Evolutionary conservation across 2,888 invertebrate genomes (phyloP).

Genomic region (Lymantria dispar): DNA sequence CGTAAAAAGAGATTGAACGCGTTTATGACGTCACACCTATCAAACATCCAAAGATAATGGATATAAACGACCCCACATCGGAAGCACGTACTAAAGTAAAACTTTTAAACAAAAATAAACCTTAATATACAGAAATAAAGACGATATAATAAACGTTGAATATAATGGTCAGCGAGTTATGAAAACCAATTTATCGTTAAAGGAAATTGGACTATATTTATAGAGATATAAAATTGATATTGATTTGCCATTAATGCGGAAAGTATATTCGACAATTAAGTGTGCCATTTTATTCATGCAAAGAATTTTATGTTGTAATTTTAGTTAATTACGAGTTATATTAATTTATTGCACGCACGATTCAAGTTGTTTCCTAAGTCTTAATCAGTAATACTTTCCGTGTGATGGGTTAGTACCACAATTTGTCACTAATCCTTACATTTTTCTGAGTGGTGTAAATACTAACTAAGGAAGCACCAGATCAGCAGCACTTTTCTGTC

Average conservation of each 20-base stretch:
- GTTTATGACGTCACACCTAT: conserved; percentile 33
- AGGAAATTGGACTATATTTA: conserved; percentile 28
- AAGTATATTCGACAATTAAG: neutral
- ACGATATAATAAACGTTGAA: neutral
- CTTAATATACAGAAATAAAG: neutral
- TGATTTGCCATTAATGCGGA: conserved; percentile 9
- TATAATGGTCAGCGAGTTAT: conserved; percentile 19
- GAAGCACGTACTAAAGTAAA: conserved; percentile 23
- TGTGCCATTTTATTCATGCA: neutral
- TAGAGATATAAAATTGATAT: conserved; percentile 21
- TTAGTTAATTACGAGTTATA: neutral
- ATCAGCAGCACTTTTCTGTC: too few species aligned
- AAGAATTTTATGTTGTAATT: neutral
- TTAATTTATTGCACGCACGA: too few species aligned
- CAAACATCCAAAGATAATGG: conserved; percentile 40
- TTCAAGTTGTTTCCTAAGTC: too few species aligned
- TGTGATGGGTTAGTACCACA: too few species aligned
- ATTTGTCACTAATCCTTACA: too few species aligned
- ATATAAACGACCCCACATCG: conserved; percentile 41
- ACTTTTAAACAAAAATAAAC: conserved; percentile 1
- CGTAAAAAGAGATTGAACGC: conserved; percentile 28
- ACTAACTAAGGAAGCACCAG: too few species aligned
- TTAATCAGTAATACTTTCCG: too few species aligned
- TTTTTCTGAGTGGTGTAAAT: too few species aligned
- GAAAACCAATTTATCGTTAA: conserved; percentile 15